Evolutionary conservation across 2,113 vertebrate genomes (phyloP).

Genomic region (Hemichromis elongatus): DNA sequence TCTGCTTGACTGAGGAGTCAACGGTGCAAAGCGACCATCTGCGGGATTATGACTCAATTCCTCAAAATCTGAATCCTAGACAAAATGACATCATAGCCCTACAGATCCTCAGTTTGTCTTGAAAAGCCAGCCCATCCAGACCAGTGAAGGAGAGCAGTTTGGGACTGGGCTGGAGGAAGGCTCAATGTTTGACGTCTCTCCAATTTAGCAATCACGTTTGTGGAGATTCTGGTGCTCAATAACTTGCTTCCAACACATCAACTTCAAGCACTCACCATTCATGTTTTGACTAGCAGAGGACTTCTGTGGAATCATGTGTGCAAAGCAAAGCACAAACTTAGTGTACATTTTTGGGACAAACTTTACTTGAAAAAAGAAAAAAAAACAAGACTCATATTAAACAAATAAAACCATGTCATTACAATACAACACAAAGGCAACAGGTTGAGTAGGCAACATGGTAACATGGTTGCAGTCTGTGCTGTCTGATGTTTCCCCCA

Average conservation of each 20-base stretch:
- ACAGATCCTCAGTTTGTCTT: not conserved
- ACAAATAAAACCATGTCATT: slow-evolving; percentile 42
- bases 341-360: slow-evolving; percentile 41
- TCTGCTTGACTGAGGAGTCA: not conserved
- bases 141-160: not conserved
- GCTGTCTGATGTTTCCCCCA: not conserved
- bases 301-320: not conserved
- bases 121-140: not conserved
- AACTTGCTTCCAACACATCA: not conserved
- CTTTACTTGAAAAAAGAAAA: slow-evolving; percentile 54
- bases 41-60: not conserved
- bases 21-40: not conserved
- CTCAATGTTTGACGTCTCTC: not conserved
- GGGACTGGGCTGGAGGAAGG: not conserved
- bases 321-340: slow-evolving; percentile 14
- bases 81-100: not conserved
- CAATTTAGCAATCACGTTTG: not conserved
- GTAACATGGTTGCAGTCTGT: slow-evolving; percentile 40
- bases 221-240: not conserved
- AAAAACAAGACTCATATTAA: slow-evolving; percentile 3
- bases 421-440: slow-evolving; percentile 70
- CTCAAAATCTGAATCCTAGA: not conserved
- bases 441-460: slow-evolving; percentile 56
- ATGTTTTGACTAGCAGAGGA: not conserved
- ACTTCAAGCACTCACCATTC: not conserved